phyloP scores from a whole-genome alignment of 1,140 invertebrate genomes.

The Pteromalus puparum region DNA sequence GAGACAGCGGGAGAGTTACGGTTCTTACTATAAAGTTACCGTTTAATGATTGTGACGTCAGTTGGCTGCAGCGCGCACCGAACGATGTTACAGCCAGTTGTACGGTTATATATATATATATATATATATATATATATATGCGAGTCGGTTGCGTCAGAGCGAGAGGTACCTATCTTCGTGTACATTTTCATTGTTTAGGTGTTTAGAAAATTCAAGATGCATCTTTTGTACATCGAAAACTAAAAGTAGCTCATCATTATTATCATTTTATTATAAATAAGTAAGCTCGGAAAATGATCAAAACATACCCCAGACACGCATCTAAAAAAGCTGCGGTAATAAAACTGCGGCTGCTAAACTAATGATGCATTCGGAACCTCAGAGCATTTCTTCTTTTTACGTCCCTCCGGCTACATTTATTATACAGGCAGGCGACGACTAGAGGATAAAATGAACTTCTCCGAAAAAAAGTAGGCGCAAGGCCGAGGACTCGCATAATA shows the following conservation, averaged over 20 bases:
- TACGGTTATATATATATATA: too few relatives aligned
- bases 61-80: neutral
- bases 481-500: neutral
- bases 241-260: too few relatives aligned
- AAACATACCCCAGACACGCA: too few relatives aligned
- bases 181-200: too few relatives aligned
- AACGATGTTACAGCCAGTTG: neutral
- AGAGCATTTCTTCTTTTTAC: neutral
- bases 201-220: too few relatives aligned
- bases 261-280: too few relatives aligned
- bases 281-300: too few relatives aligned
- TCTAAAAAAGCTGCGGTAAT: neutral
- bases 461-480: neutral
- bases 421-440: neutral
- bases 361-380: neutral
- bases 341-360: neutral
- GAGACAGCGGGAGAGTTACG: neutral
- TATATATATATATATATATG: too few relatives aligned
- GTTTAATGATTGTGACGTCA: conserved; percentile 4
- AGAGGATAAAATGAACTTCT: neutral
- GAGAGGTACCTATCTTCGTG: too few relatives aligned
- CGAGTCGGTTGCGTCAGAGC: too few relatives aligned
- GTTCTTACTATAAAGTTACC: neutral
- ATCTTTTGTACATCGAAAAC: too few relatives aligned
- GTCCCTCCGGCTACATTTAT: neutral